Evolutionary conservation across 1,140 invertebrate genomes (phyloP).

Genomic region (Scaptomyza hsui): DNA sequence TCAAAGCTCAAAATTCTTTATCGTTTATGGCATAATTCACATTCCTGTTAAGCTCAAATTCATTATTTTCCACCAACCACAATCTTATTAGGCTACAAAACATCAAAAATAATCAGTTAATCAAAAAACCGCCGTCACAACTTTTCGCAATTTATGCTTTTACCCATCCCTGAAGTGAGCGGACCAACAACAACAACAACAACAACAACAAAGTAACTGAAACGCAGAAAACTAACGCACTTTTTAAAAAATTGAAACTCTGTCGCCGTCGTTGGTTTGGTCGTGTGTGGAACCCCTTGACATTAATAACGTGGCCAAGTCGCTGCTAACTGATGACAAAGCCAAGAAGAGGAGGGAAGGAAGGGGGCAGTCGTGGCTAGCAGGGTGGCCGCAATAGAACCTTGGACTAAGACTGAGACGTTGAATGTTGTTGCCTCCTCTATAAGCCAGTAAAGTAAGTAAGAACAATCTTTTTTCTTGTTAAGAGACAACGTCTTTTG

Average conservation of each 20-base stretch:
- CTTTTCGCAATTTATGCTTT: background rate
- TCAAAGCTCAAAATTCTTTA: too few relatives aligned
- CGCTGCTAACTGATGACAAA: conserved; percentile 27
- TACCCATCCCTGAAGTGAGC: conserved; percentile 61
- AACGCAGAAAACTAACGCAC: conserved; percentile 79
- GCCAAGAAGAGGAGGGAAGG: background rate
- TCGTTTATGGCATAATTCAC: too few relatives aligned
- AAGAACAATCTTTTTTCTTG: conserved; percentile 68
- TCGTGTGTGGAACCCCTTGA: conserved; percentile 79
- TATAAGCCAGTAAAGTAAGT: conserved; percentile 44
- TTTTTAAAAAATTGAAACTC: conserved; percentile 57
- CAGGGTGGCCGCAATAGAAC: conserved; percentile 65
- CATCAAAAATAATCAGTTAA: background rate
- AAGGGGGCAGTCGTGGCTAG: background rate
- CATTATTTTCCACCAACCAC: too few relatives aligned
- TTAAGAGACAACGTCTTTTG: conserved; percentile 19
- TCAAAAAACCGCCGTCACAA: background rate
- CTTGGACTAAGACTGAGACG: conserved; percentile 61
- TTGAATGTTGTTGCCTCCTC: conserved; percentile 11
- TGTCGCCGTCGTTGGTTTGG: conserved; percentile 10
- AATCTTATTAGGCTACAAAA: background rate
- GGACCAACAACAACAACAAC: conserved; percentile 15
- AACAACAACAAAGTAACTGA: conserved; percentile 12
- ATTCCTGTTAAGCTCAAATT: too few relatives aligned
- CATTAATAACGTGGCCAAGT: conserved; percentile 73